These are phyloP conservation scores for Philaenus spumarius DNA, from an alignment of 1,140 invertebrate species.

Conservation along the genomic window DNA sequence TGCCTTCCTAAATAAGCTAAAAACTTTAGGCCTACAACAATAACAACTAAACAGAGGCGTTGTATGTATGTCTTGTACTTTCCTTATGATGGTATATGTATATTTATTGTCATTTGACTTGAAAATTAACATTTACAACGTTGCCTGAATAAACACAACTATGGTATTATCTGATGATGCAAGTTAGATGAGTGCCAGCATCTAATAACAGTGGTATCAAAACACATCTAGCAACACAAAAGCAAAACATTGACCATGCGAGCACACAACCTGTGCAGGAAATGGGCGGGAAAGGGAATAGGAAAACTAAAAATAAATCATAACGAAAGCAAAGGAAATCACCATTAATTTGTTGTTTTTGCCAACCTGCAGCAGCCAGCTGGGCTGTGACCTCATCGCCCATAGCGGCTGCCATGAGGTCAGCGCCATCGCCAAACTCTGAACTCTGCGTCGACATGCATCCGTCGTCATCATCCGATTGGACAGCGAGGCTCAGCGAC, in stretches of 20 bases:
- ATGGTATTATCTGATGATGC: background rate
- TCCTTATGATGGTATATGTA: too few relatives aligned
- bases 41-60: too few relatives aligned
- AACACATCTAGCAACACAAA: background rate
- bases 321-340: conserved; percentile 30
- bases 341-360: conserved; percentile 48
- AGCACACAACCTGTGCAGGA: background rate
- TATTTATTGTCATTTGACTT: too few relatives aligned
- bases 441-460: conserved; percentile 53
- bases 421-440: conserved; percentile 62
- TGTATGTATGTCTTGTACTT: too few relatives aligned
- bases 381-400: conserved; percentile 93
- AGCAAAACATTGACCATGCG: conserved; percentile 6
- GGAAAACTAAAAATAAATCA: conserved; percentile 11
- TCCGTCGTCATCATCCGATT: conserved; percentile 59
- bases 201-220: too few relatives aligned
- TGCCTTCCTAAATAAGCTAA: too few relatives aligned
- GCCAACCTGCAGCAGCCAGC: conserved; percentile 83
- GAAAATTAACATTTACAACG: too few relatives aligned
- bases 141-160: too few relatives aligned
- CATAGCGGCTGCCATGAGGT: conserved; percentile 71
- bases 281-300: too few relatives aligned
- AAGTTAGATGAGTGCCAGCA: background rate
- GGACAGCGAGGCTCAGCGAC: conserved; percentile 20
- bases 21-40: too few relatives aligned